Base-by-base conservation (phyloP, 2,888 invertebrate species). In the Patella ulyssiponensis region DNA sequence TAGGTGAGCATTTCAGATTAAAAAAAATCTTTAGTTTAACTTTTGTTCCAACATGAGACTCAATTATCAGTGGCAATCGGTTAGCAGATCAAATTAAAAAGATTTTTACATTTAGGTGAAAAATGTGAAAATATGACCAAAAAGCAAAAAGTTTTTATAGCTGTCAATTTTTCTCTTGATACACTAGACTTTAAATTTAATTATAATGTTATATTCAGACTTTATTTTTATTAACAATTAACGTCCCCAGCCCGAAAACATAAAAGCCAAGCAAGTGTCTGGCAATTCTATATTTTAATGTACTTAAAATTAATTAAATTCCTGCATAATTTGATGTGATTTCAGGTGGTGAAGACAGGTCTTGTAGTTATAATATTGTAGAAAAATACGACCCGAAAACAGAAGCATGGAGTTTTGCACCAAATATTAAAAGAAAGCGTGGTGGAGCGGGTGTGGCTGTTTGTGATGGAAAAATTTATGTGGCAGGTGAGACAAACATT, bases 281-380 rank as follows among this genome's bases (percentile, higher is more conserved):
- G 27, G 69, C 4, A 5, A 69, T 20, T 17, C 23, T 20, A 5
- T 69, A 9, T 9, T 69, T 5, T 20, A 7, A 14, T 15, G 9
- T 15, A 69, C 15, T 20, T 69, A 15, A 5, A 23, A 20, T 27
- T 15, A 23, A 20, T 27, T 15, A 27, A 56, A 72, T 33, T 27
- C 73, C 17, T n/a, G 14, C 44, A 9, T 44, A 44, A 44, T 44
- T 44, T 73, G 17, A 9, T 44, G 51, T 69, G 52, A 69, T 74
- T 82, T 78, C 86, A 87, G 95, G 96, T 80, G 98, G 98, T 77
- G 98, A 98, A 53, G 98, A 98, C 92, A 97, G 97, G 93, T 93
- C 97, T 1, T 96, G 96, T 91, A 98, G 98, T 90, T 93, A 98
- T 84, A 95, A 95, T 84, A 95, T 96, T 5, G 97, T 97, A 51